These are phyloP conservation scores for Cephus pygmeus DNA, from an alignment of 2,888 invertebrate species.

Conservation along the genomic window DNA sequence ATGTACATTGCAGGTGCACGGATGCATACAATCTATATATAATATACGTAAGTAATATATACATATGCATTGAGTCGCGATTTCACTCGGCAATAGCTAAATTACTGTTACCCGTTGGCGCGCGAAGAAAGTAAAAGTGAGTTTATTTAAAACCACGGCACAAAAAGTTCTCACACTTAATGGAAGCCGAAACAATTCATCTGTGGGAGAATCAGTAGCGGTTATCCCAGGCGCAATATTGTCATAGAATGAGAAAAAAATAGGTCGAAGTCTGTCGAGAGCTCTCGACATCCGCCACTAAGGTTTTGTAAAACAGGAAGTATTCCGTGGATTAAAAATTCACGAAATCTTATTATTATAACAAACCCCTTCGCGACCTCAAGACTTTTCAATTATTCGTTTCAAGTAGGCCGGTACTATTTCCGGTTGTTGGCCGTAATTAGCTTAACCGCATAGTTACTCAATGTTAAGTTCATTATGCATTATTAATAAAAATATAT, in stretches of 20 bases:
- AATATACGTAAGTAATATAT: not conserved
- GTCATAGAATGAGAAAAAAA: conserved; percentile 13
- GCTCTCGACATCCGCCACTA: conserved; percentile 12
- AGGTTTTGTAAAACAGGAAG: conserved; percentile 35
- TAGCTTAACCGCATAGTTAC: not conserved
- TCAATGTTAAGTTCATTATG: no score
- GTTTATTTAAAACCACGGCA: conserved; percentile 17
- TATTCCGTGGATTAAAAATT: not conserved
- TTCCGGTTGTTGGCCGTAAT: not conserved
- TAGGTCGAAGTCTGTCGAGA: conserved; percentile 11
- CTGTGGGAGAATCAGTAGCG: conserved; percentile 34
- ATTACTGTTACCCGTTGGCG: not conserved
- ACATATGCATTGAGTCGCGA: conserved; percentile 1
- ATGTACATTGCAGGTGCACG: not conserved
- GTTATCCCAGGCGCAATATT: conserved; percentile 34
- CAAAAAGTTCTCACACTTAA: conserved; percentile 41
- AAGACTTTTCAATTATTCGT: not conserved
- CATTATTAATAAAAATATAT: no score
- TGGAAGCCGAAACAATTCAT: conserved; percentile 20
- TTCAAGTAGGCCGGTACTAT: not conserved
- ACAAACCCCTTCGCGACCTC: not conserved
- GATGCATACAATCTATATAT: not conserved
- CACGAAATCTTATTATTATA: not conserved
- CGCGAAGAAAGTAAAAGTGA: conserved; percentile 32
- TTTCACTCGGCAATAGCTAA: not conserved